Base-by-base conservation (phyloP, 2,888 invertebrate species). In the Cynaeus angustus region DNA sequence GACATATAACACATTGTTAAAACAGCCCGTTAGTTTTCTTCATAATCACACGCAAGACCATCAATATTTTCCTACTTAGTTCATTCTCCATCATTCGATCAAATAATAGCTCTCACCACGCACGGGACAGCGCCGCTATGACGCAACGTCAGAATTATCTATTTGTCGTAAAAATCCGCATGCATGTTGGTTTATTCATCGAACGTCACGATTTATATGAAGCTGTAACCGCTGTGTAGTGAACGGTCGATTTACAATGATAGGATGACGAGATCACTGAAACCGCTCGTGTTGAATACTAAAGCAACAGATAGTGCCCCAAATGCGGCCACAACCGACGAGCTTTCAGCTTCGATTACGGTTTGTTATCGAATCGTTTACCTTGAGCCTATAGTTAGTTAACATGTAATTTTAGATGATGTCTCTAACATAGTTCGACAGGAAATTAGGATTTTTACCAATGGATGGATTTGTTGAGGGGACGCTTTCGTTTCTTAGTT, bases 221-320 rank as follows among this genome's bases (percentile, higher is more conserved):
- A 74, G 71, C 72, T 64, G 71, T 65, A 66, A 74, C 72, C 75
- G 73, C 56, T 72, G 74, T 75, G 71, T 74, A 75, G 75, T 78
- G 75, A 77, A 75, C 76, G 75, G 75, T 74, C 78, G 77, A 76
- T 79, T 78, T 76, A 75, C 74, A 74, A 77, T 72, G 77, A 78
- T 78, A 75, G 72, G 73, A 71, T 75, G 76, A 78, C 76, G 76
- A 78, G 78, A 78, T 78, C 77, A 74, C 73, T 73, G 75, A 72
- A 75, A 73, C 75, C 69, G 69, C 69, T 62, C 72, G 74, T 58
- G 59, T 70, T 70, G 78, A 78, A 79, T 79, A 79, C 77, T 71
- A 76, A 79, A 71, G 71, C 71, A 71, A 71, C 71, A 71, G 71
- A 71, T 71, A 67, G 70, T 52, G 55, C 37, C 38, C 13, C 50